Conservation (phyloP, 2,888 invertebrate species). For the Megaustenia siamemsis region DNA sequence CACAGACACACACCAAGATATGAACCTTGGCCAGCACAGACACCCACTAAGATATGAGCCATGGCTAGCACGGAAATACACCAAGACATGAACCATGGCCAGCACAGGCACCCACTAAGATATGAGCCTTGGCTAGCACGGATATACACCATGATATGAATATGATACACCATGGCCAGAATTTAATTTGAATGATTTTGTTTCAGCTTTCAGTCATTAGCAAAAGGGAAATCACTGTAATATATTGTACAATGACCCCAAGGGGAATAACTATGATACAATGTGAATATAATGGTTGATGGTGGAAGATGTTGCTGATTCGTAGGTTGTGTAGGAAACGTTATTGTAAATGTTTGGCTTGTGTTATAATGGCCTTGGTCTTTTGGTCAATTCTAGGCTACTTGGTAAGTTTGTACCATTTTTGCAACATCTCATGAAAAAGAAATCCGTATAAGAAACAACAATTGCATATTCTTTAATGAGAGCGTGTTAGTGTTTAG, state of each 20-base stretch:
- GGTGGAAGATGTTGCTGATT: slow-evolving; percentile 11
- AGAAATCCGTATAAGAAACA: no score
- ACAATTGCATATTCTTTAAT: no score
- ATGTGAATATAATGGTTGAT: neutral
- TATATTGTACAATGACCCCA: neutral
- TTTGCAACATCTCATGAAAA: neutral
- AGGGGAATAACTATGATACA: neutral
- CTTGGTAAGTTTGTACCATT: slow-evolving; percentile 32
- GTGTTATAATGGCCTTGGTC: slow-evolving; percentile 25
- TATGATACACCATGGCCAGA: no score
- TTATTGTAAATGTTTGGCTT: slow-evolving; percentile 34
- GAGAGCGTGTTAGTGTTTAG: no score
- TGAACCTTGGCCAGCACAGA: no score
- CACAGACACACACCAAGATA: no score
- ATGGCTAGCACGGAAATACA: no score
- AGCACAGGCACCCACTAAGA: no score
- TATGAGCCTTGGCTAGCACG: no score
- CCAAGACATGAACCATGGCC: no score
- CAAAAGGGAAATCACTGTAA: neutral
- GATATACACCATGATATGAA: no score
- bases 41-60: no score
- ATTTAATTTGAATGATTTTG: neutral
- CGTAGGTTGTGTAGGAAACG: slow-evolving; percentile 19
- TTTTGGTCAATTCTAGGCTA: slow-evolving; percentile 38
- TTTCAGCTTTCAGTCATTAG: neutral